Evolutionary conservation across 2,113 vertebrate species (phyloP).

Genomic region (Cavia aperea): DNA sequence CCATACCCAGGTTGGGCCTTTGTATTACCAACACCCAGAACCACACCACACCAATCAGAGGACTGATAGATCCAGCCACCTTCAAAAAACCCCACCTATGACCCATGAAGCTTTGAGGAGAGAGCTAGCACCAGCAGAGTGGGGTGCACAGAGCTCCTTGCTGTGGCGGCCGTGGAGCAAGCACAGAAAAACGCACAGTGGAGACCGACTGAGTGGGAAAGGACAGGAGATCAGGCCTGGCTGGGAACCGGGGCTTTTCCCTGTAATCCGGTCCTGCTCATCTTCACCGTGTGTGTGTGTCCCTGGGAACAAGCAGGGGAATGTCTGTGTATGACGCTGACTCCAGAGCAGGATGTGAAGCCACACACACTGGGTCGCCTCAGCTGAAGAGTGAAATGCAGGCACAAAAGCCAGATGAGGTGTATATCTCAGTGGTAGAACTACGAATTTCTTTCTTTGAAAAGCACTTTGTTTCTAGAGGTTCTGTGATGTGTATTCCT

Average conservation of each 20-base stretch:
- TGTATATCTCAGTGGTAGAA: not conserved
- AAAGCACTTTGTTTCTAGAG: not conserved
- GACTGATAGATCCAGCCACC: not conserved
- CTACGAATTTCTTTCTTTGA: not conserved
- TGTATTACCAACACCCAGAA: not conserved
- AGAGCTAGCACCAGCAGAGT: not conserved
- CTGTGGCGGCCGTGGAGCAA: not conserved
- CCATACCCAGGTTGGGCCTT: not conserved
- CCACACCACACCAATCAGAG: not conserved
- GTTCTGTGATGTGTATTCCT: not conserved
- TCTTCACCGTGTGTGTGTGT: not conserved
- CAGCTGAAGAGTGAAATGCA: not conserved
- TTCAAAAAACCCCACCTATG: not conserved
- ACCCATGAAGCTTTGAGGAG: not conserved
- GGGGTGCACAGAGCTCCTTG: not conserved
- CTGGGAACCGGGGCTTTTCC: fast-evolving
- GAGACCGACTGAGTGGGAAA: not conserved
- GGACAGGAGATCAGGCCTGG: not conserved
- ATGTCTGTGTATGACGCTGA: fast-evolving
- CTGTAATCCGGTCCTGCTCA: fast-evolving
- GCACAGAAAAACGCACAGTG: fast-evolving
- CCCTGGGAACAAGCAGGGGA: not conserved
- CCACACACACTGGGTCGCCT: not conserved
- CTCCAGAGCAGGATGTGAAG: not conserved
- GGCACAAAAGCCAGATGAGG: not conserved